phyloP scores from a whole-genome alignment of 2,888 invertebrate genomes.

The Incurvaria masculella region DNA sequence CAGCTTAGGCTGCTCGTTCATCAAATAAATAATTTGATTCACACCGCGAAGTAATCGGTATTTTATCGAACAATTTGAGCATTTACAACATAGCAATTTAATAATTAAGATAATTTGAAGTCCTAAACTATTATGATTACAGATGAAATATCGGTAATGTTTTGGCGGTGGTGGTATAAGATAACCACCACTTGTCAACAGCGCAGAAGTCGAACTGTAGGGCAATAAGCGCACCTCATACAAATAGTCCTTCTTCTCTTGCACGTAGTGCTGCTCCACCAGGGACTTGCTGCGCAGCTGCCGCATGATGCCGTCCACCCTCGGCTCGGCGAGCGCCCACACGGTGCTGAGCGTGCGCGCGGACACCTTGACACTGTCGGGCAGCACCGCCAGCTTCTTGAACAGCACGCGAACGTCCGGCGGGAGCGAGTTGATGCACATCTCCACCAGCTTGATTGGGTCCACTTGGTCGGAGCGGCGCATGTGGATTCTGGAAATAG shows the following conservation, averaged over 20 bases:
- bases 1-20: no score
- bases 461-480: constrained; percentile 26
- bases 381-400: constrained; percentile 62
- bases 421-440: constrained; percentile 60
- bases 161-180: no score
- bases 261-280: constrained; percentile 60
- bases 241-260: constrained; percentile 56
- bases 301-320: constrained; percentile 62
- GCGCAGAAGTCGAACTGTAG: no score
- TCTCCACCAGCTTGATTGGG: constrained; percentile 51
- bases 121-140: no score
- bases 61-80: no score
- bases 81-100: no score
- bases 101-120: no score
- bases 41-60: no score
- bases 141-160: no score
- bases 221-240: constrained; percentile 73
- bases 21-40: no score
- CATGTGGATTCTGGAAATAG: constrained; percentile 28
- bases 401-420: constrained; percentile 48
- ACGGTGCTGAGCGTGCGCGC: constrained; percentile 49
- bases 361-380: constrained; percentile 66
- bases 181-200: no score
- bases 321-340: constrained; percentile 33
- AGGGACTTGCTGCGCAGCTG: constrained; percentile 65